Conservation (phyloP, 2,113 vertebrate genomes). For the Pithys albifrons region DNA sequence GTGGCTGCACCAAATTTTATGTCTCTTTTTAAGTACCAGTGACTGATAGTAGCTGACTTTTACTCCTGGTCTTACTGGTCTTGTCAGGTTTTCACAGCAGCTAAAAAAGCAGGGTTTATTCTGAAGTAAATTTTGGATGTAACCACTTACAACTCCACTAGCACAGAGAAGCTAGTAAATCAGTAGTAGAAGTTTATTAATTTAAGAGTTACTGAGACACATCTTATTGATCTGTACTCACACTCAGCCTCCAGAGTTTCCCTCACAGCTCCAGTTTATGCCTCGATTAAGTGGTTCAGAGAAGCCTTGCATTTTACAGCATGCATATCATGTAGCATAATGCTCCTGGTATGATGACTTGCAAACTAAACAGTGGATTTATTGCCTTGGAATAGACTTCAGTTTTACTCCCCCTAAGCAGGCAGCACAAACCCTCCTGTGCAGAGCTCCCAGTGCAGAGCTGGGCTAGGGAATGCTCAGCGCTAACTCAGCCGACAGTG, state of each 20-base stretch:
- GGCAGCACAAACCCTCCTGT: neutral
- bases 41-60: neutral
- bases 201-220: slow-evolving; percentile 62
- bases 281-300: slow-evolving; percentile 53
- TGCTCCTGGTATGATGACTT: neutral
- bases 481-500: neutral
- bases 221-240: slow-evolving; percentile 67
- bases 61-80: neutral
- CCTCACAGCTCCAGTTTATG: slow-evolving; percentile 68
- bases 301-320: slow-evolving; percentile 25
- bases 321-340: slow-evolving; percentile 32
- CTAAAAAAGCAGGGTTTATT: neutral
- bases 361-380: slow-evolving; percentile 48
- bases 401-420: neutral
- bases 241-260: slow-evolving; percentile 54
- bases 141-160: slow-evolving; percentile 12
- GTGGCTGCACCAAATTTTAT: neutral
- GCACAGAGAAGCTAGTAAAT: slow-evolving; percentile 17
- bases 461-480: neutral
- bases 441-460: neutral
- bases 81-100: neutral
- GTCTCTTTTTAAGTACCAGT: neutral
- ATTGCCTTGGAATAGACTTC: neutral
- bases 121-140: neutral
- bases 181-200: slow-evolving; percentile 60